phyloP scores from a whole-genome alignment of 2,888 invertebrate genomes.

The Carpatolechia fugitivella region DNA sequence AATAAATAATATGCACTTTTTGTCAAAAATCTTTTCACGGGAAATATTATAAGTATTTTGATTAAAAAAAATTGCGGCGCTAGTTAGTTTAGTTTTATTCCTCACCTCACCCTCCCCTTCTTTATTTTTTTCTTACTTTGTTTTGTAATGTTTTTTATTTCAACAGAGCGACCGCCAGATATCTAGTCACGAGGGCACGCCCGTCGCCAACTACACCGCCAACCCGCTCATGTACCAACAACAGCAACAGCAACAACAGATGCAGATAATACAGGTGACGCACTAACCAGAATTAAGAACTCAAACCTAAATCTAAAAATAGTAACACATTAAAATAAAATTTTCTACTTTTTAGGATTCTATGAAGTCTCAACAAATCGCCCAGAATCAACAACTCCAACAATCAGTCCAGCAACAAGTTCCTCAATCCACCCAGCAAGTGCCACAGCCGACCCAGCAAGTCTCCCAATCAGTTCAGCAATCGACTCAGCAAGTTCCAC shows the following conservation, averaged over 20 bases:
- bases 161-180: conserved; percentile 72
- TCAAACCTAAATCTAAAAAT: too few relatives aligned
- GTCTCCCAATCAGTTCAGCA: conserved; percentile 25
- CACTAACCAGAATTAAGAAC: too few relatives aligned
- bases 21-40: too few relatives aligned
- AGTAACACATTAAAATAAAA: too few relatives aligned
- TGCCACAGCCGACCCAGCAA: conserved; percentile 26
- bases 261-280: conserved; percentile 7
- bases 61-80: too few relatives aligned
- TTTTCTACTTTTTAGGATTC: too few relatives aligned
- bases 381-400: conserved; percentile 27
- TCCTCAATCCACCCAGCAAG: conserved; percentile 27
- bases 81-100: too few relatives aligned
- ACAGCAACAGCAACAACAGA: conserved; percentile 35
- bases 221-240: conserved; percentile 70
- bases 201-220: conserved; percentile 68
- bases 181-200: conserved; percentile 76
- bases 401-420: conserved; percentile 22
- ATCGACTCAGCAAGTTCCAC: not conserved
- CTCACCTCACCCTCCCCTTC: too few relatives aligned
- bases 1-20: too few relatives aligned
- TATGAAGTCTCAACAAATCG: too few relatives aligned
- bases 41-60: too few relatives aligned
- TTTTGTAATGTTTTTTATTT: conserved; percentile 31
- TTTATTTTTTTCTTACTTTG: too few relatives aligned